Evolutionary conservation across 2,113 vertebrate species (phyloP).

Genomic region (Speoplatyrhinus poulsoni): DNA sequence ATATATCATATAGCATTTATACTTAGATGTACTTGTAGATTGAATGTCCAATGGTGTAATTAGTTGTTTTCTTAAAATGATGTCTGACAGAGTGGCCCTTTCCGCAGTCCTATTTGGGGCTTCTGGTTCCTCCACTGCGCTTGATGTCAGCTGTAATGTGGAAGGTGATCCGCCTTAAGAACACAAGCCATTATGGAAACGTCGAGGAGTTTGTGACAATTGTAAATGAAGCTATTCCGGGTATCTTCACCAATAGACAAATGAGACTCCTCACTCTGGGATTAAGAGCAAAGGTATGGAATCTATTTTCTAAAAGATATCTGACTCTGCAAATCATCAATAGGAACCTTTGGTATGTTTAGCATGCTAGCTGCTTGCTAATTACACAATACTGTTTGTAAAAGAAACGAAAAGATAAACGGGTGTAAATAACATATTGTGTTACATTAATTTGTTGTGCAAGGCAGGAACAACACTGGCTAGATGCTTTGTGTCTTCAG

Average conservation of each 20-base stretch:
- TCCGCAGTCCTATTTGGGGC: conserved; percentile 52
- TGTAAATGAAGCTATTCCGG: conserved; percentile 70
- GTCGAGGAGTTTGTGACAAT: conserved; percentile 75
- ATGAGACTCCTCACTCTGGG: conserved; percentile 75
- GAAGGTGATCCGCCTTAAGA: conserved; percentile 63
- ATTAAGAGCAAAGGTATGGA: conserved; percentile 76
- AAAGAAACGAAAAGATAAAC: too few relatives aligned
- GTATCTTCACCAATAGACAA: conserved; percentile 73
- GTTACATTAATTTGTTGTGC: too few relatives aligned
- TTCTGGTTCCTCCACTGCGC: conserved; percentile 68
- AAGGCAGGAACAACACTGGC: too few relatives aligned
- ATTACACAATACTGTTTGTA: too few relatives aligned
- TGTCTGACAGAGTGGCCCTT: conserved; percentile 41
- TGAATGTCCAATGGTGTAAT: background rate
- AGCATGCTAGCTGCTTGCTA: too few relatives aligned
- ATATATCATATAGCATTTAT: too few relatives aligned
- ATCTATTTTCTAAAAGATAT: too few relatives aligned
- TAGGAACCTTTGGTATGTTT: too few relatives aligned
- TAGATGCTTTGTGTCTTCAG: too few relatives aligned
- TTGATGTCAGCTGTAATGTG: conserved; percentile 75
- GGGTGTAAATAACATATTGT: too few relatives aligned
- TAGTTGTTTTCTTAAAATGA: background rate
- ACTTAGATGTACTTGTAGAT: too few relatives aligned
- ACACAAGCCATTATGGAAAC: conserved; percentile 68
- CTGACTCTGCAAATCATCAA: too few relatives aligned